Evolutionary conservation across 2,113 vertebrate genomes (phyloP), one percentile per base, ranked within the genome.

Genomic region (Caranx melampygus): DNA sequence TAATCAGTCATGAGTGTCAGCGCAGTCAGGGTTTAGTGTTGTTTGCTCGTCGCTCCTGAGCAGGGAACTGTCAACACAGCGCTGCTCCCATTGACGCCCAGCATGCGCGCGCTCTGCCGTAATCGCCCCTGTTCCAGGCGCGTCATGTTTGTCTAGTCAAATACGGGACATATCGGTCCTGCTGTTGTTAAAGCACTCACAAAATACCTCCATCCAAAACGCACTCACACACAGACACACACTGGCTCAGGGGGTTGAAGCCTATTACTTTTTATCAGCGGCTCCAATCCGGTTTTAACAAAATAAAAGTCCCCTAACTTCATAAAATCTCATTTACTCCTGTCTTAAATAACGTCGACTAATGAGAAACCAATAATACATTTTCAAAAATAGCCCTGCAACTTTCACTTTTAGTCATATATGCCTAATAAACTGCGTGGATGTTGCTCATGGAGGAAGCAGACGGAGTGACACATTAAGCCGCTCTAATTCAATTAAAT

Each of bases 41-140:
- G 88, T 93, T 94, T 93, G 87, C 88, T 90, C 82, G 84, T 86
- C 76, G 79, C 79, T 91, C 79, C 82, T 49, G 84, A 87, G 84
- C 82, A 68, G 80, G 86, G 86, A 92, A 92, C 90, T 91, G 90
- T 93, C 91, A 93, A 93, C 92, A 93, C 67, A 45, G 79, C 72
- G 62, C 70, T 65, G 83, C 81, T 78, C 72, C 63, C 87, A 83
- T 72, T 89, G 88, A 93, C 91, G 90, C 87, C 73, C 88, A 73
- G 81, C 80, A 75, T 79, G 86, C 75, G 79, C 79, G 87, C 80
- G 55, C 82, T 81, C 72, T 83, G 84, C 73, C 71, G 78, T 87
- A 88, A 92, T 89, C 75, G 49, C 66, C 78, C 67, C 62, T 34
- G 75, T 71, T 79, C 82, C 78, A 65, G 10, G 82, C 89, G 71